Percentiles rank a stretch among this genome's conserved stretches.
phyloP scores from a whole-genome alignment of 2,888 invertebrate genomes.

The Nemurella pictetii region DNA sequence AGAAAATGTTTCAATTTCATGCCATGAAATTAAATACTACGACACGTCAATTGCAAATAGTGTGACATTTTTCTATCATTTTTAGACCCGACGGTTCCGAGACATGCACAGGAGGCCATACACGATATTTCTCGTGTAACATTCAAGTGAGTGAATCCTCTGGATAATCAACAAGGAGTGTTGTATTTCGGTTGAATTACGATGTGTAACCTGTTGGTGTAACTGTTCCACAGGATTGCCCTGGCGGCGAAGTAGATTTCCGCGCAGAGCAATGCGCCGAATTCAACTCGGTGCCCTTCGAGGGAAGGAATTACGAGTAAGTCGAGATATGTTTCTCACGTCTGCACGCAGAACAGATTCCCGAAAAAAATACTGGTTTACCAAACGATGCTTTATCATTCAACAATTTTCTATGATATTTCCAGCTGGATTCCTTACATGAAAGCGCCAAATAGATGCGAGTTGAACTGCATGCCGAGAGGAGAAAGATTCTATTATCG shows the following conservation, averaged over 20 bases:
- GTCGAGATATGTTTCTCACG: too few relatives aligned
- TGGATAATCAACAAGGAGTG: too few relatives aligned
- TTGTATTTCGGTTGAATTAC: too few relatives aligned
- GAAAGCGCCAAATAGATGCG: conserved; percentile 87
- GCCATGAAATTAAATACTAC: too few relatives aligned
- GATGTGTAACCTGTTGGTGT: too few relatives aligned
- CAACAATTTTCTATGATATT: neutral
- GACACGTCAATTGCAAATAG: too few relatives aligned
- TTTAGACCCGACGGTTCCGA: conserved; percentile 58
- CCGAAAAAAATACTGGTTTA: too few relatives aligned
- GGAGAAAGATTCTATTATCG: conserved; percentile 90
- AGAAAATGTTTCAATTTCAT: too few relatives aligned
- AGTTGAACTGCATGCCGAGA: conserved; percentile 92
- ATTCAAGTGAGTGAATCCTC: conserved; percentile 74
- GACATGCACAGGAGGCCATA: conserved; percentile 75
- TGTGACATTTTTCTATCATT: conserved; percentile 21
- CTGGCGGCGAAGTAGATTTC: conserved; percentile 76
- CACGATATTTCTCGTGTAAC: conserved; percentile 88
- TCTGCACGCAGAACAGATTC: too few relatives aligned
- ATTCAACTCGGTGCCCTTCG: conserved; percentile 79
- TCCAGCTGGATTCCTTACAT: conserved; percentile 85
- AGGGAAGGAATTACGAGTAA: conserved; percentile 80
- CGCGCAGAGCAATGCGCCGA: conserved; percentile 87
- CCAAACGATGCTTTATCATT: too few relatives aligned
- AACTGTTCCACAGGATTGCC: conserved; percentile 68